These are phyloP conservation scores for Orestias chungarensis DNA, from an alignment of 2,797 vertebrate genomes.

Conservation along the genomic window DNA sequence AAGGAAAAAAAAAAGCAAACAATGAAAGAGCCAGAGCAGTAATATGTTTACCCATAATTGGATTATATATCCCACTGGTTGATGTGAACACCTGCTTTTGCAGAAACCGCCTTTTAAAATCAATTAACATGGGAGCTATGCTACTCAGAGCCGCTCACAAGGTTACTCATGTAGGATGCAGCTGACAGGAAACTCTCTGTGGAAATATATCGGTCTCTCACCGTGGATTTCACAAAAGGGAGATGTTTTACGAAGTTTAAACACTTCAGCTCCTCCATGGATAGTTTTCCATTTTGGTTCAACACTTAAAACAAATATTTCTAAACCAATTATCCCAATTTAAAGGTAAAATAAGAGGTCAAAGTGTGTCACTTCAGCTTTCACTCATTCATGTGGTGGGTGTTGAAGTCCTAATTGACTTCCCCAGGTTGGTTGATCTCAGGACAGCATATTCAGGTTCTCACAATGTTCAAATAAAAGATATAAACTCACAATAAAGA, in stretches of 20 bases:
- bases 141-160: constrained; percentile 6
- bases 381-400: not conserved
- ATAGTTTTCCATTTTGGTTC: not conserved
- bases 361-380: not conserved
- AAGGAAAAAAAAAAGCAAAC: constrained; percentile 5
- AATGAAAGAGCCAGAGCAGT: not conserved
- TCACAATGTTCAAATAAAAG: too few species aligned
- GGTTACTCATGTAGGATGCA: constrained; percentile 26
- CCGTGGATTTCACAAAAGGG: not conserved
- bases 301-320: not conserved
- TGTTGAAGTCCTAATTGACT: too few species aligned
- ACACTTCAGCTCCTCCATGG: not conserved
- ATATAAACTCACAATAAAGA: too few species aligned
- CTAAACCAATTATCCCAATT: not conserved
- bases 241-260: not conserved
- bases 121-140: constrained; percentile 35
- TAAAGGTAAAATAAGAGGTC: not conserved
- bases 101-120: constrained; percentile 28
- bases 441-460: too few species aligned
- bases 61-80: not conserved
- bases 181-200: constrained; percentile 15
- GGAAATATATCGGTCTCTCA: constrained; percentile 5
- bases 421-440: too few species aligned
- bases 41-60: not conserved
- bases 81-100: constrained; percentile 10